These are phyloP conservation scores for Cochlearius cochlearius DNA, from an alignment of 2,113 vertebrate genomes.

Conservation along the genomic window DNA sequence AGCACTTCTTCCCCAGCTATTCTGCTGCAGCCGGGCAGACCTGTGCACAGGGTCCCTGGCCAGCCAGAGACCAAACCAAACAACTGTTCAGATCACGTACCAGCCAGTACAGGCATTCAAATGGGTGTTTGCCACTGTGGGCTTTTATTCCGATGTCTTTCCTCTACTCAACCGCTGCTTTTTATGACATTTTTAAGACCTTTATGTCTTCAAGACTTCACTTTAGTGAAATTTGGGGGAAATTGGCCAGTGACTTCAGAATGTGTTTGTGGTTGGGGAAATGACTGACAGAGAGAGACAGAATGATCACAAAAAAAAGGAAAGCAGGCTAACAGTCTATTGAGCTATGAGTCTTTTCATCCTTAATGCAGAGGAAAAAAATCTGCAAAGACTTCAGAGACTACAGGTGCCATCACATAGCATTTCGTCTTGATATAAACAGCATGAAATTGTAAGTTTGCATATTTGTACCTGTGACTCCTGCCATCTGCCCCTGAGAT, in stretches of 20 bases:
- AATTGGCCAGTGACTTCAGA: background rate
- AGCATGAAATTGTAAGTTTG: background rate
- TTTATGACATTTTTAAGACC: background rate
- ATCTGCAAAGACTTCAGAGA: background rate
- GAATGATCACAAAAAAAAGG: background rate
- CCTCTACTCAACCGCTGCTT: background rate
- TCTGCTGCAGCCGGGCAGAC: background rate
- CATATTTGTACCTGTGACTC: constrained; percentile 34
- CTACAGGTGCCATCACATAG: constrained; percentile 12
- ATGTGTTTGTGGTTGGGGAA: background rate
- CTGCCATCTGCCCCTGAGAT: constrained; percentile 33
- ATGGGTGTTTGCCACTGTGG: background rate
- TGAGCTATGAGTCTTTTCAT: background rate
- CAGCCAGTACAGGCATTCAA: background rate
- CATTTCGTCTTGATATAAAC: constrained; percentile 11
- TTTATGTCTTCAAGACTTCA: background rate
- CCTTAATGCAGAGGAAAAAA: background rate
- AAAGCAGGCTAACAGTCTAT: background rate
- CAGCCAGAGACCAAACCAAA: background rate
- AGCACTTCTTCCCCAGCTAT: background rate
- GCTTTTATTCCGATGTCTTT: background rate
- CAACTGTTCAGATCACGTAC: background rate
- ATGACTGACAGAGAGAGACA: background rate
- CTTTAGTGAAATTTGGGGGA: background rate
- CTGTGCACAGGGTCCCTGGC: background rate